Percentiles rank a stretch among this genome's conserved stretches.
These are phyloP conservation scores for Xenopus borealis DNA, from an alignment of 2,113 vertebrate genomes.

Conservation along the genomic window DNA sequence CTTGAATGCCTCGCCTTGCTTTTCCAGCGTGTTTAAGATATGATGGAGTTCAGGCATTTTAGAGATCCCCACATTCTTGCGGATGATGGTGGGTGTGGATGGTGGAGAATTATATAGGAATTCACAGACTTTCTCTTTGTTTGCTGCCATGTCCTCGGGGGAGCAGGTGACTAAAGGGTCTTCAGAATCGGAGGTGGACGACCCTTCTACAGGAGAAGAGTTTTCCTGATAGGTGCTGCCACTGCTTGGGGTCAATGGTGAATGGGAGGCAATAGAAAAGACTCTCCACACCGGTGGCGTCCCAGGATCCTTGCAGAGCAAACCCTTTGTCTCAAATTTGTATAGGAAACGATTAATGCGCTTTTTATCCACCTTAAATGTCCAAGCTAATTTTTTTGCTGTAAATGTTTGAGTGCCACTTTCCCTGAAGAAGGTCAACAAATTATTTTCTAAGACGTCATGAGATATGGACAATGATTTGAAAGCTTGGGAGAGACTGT, in stretches of 20 bases:
- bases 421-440: conserved; percentile 61
- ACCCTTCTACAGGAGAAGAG: background rate
- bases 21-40: conserved; percentile 76
- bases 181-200: conserved; percentile 23
- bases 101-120: conserved; percentile 66
- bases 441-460: conserved; percentile 13
- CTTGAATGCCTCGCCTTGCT: conserved; percentile 77
- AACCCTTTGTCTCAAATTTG: conserved; percentile 58
- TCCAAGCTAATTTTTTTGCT: conserved; percentile 61
- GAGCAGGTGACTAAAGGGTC: background rate
- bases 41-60: conserved; percentile 70
- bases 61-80: conserved; percentile 78
- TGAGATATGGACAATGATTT: conserved; percentile 47
- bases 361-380: conserved; percentile 68
- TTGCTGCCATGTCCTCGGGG: conserved; percentile 68
- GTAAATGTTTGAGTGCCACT: conserved; percentile 56
- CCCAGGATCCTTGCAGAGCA: conserved; percentile 54
- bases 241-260: background rate
- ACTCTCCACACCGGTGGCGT: conserved; percentile 73
- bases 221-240: background rate
- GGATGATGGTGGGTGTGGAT: conserved; percentile 72
- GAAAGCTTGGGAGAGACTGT: conserved; percentile 35
- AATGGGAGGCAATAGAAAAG: rapidly evolving
- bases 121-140: conserved; percentile 75
- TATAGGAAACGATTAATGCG: conserved; percentile 78